Evolutionary conservation across 2,888 invertebrate species (phyloP), one percentile per base, ranked within the genome.

Genomic region (Epirrhoe tristata): DNA sequence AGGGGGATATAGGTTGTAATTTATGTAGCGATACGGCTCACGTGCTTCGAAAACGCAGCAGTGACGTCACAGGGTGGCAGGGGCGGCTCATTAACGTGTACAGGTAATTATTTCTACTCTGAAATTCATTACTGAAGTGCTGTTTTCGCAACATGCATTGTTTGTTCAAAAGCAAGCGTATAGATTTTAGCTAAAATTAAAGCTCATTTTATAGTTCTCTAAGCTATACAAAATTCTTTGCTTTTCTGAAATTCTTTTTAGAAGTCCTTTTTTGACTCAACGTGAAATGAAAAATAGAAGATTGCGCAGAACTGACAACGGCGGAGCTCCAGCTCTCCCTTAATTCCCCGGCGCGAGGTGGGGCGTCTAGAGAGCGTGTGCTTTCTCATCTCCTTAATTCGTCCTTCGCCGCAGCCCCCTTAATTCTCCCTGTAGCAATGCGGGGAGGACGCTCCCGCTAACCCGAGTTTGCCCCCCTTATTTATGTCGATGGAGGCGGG

Each of bases 381-480:
- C 92, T 93, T 91, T 92, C 92, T 92, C 92, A 92, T 93, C 93
- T 93, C 93, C 93, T 93, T 93, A 93, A 92, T 92, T 93, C 91
- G 93, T 93, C 93, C 93, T 93, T 93, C 93, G 92, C 91, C 91
- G 85, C 92, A 92, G 84, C 92, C 92, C 92, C 92, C 93, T 88
- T 85, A 83, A 85, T 87, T 88, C 90, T 87, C 89, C 90, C 89
- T 83, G 85, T 85, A 85, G 85, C 86, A 81, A 80, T 83, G 87
- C 82, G 86, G 65, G 87, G 88, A 78, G 90, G 86, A 82, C 82
- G 86, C 86, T 89, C 92, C 90, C 87, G 89, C 90, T 92, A 91
- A 91, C 88, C 90, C 90, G 89, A 88, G 91, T 88, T 87, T 77
- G 79, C 86, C 90, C 84, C 91, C 91, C 90, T 92, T 93, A 92